Conservation (phyloP, 2,113 vertebrate genomes). For the Henicopernis longicauda region DNA sequence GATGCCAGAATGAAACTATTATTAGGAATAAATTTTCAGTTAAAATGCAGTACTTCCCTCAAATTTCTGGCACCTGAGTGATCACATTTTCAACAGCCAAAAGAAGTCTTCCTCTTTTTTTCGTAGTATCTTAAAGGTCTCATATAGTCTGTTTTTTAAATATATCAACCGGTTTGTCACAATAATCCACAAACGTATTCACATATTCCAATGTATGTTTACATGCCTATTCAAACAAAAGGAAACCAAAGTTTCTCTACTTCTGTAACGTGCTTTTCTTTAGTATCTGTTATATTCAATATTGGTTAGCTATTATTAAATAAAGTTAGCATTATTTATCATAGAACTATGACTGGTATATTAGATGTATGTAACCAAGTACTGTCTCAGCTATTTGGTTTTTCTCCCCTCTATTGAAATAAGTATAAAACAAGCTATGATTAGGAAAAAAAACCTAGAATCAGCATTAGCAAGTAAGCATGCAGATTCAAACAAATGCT, state of each 20-base stretch:
- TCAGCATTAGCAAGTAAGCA: background rate
- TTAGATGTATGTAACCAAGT: background rate
- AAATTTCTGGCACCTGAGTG: background rate
- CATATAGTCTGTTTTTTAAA: background rate
- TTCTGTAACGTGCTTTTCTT: background rate
- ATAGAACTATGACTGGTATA: background rate
- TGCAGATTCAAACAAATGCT: background rate
- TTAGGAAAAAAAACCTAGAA: background rate
- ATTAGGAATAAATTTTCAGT: background rate
- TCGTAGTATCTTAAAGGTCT: background rate
- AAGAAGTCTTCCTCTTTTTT: background rate
- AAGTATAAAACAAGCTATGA: background rate
- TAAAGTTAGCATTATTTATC: background rate
- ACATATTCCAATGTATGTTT: background rate
- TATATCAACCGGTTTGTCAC: background rate
- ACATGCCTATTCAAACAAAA: background rate
- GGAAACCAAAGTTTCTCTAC: background rate
- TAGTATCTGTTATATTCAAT: background rate
- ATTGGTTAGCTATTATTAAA: background rate
- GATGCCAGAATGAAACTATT: background rate
- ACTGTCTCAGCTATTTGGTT: background rate
- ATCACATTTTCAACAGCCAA: background rate
- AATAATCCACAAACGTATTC: background rate
- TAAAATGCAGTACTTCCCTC: background rate
- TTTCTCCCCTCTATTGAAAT: background rate